Percentiles rank a stretch among this genome's conserved stretches.
Conservation (phyloP, 2,113 vertebrate genomes). For the Probosciger aterrimus region DNA sequence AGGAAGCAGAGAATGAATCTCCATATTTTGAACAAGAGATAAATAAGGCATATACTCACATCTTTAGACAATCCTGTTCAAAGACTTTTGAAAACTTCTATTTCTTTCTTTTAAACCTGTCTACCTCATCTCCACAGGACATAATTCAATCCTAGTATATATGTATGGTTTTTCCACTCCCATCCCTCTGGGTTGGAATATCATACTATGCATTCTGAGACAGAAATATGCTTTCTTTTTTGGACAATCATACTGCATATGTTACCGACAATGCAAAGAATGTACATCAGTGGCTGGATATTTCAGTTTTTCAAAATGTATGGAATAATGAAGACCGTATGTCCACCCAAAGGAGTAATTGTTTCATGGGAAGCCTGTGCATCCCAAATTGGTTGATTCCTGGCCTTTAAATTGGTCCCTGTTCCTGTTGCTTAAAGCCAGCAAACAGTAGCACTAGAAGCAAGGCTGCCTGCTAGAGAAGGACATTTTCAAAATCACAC, state of each 20-base stretch:
- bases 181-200: background rate
- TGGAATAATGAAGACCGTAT: slow-evolving; percentile 31
- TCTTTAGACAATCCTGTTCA: background rate
- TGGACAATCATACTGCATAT: background rate
- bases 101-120: slow-evolving; percentile 15
- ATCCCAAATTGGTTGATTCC: slow-evolving; percentile 36
- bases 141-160: background rate
- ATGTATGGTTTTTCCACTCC: background rate
- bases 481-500: slow-evolving; percentile 67
- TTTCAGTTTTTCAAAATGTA: slow-evolving; percentile 33
- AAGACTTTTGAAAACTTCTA: background rate
- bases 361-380: background rate
- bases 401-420: slow-evolving; percentile 39
- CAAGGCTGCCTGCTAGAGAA: slow-evolving; percentile 42
- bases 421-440: slow-evolving; percentile 48
- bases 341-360: slow-evolving; percentile 40
- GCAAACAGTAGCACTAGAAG: background rate
- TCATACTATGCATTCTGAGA: background rate
- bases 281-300: background rate
- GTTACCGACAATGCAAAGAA: background rate
- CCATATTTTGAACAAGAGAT: background rate
- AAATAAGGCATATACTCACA: background rate
- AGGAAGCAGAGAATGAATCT: background rate
- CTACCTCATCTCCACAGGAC: background rate
- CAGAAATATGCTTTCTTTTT: background rate